phyloP scores from a whole-genome alignment of 2,113 vertebrate species.

The Mustela nigripes region DNA sequence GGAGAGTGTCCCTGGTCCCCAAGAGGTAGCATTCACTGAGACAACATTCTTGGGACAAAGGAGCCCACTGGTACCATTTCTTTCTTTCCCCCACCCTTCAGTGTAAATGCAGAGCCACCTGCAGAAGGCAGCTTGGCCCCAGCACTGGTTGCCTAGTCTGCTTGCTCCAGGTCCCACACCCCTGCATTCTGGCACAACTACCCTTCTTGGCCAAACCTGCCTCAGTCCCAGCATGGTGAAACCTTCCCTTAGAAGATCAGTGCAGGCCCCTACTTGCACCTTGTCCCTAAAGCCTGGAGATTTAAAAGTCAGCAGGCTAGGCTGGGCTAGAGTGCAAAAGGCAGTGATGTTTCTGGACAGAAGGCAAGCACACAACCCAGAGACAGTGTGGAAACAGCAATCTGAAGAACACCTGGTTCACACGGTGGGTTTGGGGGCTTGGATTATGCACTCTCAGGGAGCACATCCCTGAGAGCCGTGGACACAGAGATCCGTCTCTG shows the following conservation, averaged over 20 bases:
- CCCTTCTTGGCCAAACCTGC: not conserved
- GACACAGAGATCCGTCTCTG: not conserved
- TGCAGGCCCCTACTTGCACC: not conserved
- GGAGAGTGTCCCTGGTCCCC: not conserved
- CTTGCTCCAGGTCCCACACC: not conserved
- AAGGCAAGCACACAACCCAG: not conserved
- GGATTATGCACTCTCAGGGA: not conserved
- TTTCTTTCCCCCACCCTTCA: not conserved
- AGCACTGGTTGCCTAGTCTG: not conserved
- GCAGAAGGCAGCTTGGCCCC: not conserved
- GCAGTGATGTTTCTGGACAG: not conserved
- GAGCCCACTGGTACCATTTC: not conserved
- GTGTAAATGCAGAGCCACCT: not conserved
- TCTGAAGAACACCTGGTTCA: not conserved
- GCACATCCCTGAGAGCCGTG: not conserved
- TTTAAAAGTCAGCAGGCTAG: not conserved
- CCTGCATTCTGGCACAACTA: not conserved
- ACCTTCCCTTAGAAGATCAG: not conserved
- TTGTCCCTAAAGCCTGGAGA: not conserved
- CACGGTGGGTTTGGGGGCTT: not conserved
- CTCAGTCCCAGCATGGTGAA: not conserved
- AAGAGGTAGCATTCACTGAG: not conserved
- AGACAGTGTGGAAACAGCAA: not conserved
- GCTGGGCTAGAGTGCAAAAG: not conserved
- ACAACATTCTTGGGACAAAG: not conserved